phyloP scores from a whole-genome alignment of 2,113 vertebrate genomes.

The Misgurnus anguillicaudatus region DNA sequence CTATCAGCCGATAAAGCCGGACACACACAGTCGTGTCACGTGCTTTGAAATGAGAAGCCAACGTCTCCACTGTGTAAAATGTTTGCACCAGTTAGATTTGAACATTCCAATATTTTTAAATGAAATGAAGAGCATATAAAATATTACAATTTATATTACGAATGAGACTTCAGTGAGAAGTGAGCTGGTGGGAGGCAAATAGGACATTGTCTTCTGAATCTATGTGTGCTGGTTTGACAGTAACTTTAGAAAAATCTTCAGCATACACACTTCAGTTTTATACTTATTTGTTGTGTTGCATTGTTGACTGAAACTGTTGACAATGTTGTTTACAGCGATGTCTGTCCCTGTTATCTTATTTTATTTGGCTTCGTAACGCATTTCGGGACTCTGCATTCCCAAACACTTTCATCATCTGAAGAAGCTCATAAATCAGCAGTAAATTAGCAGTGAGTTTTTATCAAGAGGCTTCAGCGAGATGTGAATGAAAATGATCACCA shows the following conservation, averaged over 20 bases:
- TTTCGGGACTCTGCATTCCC: neutral
- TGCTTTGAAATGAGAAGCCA: neutral
- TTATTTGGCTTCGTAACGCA: conserved; percentile 25
- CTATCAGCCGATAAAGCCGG: neutral
- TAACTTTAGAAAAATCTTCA: too few relatives aligned
- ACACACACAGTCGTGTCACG: neutral
- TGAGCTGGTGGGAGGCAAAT: too few relatives aligned
- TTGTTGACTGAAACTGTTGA: too few relatives aligned
- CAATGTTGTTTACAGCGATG: neutral
- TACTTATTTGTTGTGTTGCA: too few relatives aligned
- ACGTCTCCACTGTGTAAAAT: neutral
- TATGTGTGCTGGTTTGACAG: too few relatives aligned
- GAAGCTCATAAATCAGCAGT: conserved; percentile 49
- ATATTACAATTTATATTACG: too few relatives aligned
- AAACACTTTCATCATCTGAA: conserved; percentile 30
- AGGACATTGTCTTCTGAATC: too few relatives aligned
- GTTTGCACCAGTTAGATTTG: neutral
- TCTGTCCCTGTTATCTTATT: neutral
- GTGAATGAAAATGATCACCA: conserved; percentile 48
- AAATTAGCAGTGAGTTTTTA: conserved; percentile 52
- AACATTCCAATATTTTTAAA: too few relatives aligned
- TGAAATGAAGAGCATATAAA: too few relatives aligned
- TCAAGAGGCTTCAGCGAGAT: conserved; percentile 44
- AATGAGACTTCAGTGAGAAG: too few relatives aligned
- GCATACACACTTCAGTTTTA: too few relatives aligned